Evolutionary conservation across 1,140 invertebrate species (phyloP).

Genomic region (Hypothenemus hampei): DNA sequence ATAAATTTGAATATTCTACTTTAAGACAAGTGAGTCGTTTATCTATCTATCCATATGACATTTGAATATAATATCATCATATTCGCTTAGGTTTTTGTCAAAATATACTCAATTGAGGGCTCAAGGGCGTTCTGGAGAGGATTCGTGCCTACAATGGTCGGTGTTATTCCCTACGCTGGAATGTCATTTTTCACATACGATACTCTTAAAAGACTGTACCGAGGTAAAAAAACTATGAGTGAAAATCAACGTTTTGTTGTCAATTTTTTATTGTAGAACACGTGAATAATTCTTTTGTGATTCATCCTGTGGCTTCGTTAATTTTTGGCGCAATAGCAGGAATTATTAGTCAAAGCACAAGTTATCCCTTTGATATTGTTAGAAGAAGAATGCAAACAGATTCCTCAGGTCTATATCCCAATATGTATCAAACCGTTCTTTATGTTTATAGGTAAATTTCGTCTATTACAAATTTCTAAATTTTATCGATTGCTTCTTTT

Average conservation of each 20-base stretch:
- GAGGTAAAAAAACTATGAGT: too few species aligned
- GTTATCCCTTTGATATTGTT: conserved; percentile 93
- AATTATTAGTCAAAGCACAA: conserved; percentile 88
- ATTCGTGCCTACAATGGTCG: conserved; percentile 84
- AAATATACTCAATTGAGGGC: conserved; percentile 79
- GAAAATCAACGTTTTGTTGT: not conserved
- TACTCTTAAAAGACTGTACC: conserved; percentile 77
- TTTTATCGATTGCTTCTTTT: not conserved
- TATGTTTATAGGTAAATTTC: conserved; percentile 57
- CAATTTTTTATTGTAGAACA: conserved; percentile 34
- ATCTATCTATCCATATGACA: not conserved
- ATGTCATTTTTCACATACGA: conserved; percentile 98
- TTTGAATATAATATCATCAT: not conserved
- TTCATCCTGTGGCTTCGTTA: conserved; percentile 60
- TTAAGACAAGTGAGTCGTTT: conserved; percentile 45
- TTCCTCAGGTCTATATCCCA: conserved; percentile 55
- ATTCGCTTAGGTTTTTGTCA: conserved; percentile 67
- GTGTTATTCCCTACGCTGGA: conserved; percentile 96
- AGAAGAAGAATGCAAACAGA: conserved; percentile 80
- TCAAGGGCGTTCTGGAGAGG: conserved; percentile 76
- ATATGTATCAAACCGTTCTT: conserved; percentile 57
- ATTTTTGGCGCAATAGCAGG: conserved; percentile 88
- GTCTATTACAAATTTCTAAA: not conserved
- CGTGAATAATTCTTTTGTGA: conserved; percentile 40
- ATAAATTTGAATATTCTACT: conserved; percentile 63